A percentile compares a stretch with the other conserved stretches of the same genome.
Evolutionary conservation across 1,140 invertebrate genomes (phyloP).

Genomic region (Anastrepha ludens): DNA sequence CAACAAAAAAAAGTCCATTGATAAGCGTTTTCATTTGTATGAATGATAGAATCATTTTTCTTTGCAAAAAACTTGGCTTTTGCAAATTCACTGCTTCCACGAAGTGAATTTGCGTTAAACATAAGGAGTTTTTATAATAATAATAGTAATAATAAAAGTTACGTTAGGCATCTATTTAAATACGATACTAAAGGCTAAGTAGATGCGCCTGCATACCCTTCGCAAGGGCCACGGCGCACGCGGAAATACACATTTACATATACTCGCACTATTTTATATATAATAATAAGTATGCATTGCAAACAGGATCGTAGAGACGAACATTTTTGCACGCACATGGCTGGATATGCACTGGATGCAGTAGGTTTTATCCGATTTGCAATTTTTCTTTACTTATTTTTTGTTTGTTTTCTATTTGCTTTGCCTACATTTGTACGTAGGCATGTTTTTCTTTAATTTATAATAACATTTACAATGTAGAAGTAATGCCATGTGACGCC

Average conservation of each 20-base stretch:
- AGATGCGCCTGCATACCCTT: background rate
- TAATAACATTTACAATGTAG: slow-evolving; percentile 39
- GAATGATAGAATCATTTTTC: slow-evolving; percentile 9
- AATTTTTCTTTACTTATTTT: background rate
- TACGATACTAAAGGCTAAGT: background rate
- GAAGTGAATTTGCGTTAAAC: slow-evolving; percentile 45
- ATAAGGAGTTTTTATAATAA: slow-evolving; percentile 28
- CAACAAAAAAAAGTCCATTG: slow-evolving; percentile 39
- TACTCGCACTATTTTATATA: background rate
- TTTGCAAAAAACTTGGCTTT: slow-evolving; percentile 38
- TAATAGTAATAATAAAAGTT: slow-evolving; percentile 12
- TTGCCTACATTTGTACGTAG: background rate
- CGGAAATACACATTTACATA: slow-evolving; percentile 21
- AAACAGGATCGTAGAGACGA: background rate
- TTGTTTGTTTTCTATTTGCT: background rate
- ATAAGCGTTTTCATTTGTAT: slow-evolving; percentile 51
- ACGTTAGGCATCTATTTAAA: slow-evolving; percentile 29
- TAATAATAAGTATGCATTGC: background rate
- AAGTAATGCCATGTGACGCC: background rate
- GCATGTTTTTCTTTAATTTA: slow-evolving; percentile 17
- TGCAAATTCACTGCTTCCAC: slow-evolving; percentile 29
- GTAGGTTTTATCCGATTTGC: background rate
- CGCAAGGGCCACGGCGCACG: background rate
- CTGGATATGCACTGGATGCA: slow-evolving; percentile 6
- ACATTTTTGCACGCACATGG: background rate